Evolutionary conservation across 2,797 vertebrate species (phyloP).

Genomic region (Danionella dracula): DNA sequence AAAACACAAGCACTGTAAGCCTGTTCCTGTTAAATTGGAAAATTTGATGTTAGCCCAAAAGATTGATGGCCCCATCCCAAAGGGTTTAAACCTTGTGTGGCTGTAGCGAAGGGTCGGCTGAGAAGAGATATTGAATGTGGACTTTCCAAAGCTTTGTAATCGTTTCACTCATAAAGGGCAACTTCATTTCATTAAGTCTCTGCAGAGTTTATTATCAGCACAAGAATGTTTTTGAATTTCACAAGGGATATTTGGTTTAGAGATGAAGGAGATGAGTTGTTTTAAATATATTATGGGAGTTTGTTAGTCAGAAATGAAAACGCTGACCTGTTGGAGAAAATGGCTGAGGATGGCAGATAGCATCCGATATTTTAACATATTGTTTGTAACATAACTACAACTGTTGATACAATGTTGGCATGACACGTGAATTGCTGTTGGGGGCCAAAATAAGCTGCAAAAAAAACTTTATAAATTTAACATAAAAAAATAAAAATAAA

Average conservation of each 20-base stretch:
- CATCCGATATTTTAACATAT: no score
- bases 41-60: slow-evolving; percentile 20
- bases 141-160: slow-evolving; percentile 12
- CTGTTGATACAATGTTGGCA: no score
- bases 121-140: slow-evolving; percentile 2
- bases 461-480: no score
- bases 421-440: no score
- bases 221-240: slow-evolving; percentile 14
- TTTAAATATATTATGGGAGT: not conserved
- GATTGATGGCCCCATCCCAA: slow-evolving; percentile 12
- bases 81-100: slow-evolving; percentile 4
- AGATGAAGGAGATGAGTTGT: not conserved
- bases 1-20: slow-evolving; percentile 28
- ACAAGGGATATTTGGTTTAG: slow-evolving; percentile 8
- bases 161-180: slow-evolving; percentile 3
- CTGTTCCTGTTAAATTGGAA: slow-evolving; percentile 13
- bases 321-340: no score
- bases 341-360: no score
- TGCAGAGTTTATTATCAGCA: slow-evolving; percentile 4
- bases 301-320: not conserved
- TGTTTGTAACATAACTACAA: no score
- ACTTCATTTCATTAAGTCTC: slow-evolving; percentile 7
- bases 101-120: not conserved
- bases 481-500: no score
- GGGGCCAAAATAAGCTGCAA: no score